Base-by-base conservation (phyloP, 2,888 invertebrate genomes). In the Polymixis flavicincta region DNA sequence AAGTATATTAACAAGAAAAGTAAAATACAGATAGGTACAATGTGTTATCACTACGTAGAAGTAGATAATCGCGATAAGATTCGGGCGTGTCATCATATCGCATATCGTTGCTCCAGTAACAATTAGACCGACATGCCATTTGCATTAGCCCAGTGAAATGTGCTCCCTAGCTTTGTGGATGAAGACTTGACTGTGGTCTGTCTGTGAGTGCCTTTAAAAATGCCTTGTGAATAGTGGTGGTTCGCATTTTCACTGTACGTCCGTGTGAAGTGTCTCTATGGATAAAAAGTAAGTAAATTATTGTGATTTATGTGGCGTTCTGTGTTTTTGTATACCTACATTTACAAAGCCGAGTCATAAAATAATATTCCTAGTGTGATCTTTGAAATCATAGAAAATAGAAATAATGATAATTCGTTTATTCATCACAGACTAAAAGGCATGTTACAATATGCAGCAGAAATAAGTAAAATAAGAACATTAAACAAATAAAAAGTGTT, bases 281-380 rank as follows among this genome's bases (percentile, higher is more conserved):
- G 66, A 89, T 68, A 78, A 88, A 71, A 86, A 88, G 88, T 89
- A 80, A 87, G 88, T 85, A 55, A 42, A 67, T 25, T 54, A 25
- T 60, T 32, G 17, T 70, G 14, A 63, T 25, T 50, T 68, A 4
- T 55, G 32, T 59, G 5, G 1, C 17, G 28, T 32, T 54, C 17
- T 45, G n/a, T 68, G 25, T 59, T 63, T 52, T 78, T 50, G 22
- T 55, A 52, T 55, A 64, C n/a, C n/a, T n/a, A n/a, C 17, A 55
- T 63, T 64, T 45, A 25, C 54, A 55, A 64, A 64, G 17, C 9
- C 3, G 57, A 55, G 3, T 50, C 17, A 45, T 63, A 3, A 48
- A 42, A 55, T 17, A 22, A 11, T 9, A 0, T 32, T 2, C 22
- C n/a, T 3, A 25, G 19, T 68, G 19, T 7, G 0, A 48, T 28